Percentiles rank a stretch among this genome's conserved stretches.
Conservation (phyloP, 2,888 invertebrate genomes). For the Sminthurinus aureus region DNA sequence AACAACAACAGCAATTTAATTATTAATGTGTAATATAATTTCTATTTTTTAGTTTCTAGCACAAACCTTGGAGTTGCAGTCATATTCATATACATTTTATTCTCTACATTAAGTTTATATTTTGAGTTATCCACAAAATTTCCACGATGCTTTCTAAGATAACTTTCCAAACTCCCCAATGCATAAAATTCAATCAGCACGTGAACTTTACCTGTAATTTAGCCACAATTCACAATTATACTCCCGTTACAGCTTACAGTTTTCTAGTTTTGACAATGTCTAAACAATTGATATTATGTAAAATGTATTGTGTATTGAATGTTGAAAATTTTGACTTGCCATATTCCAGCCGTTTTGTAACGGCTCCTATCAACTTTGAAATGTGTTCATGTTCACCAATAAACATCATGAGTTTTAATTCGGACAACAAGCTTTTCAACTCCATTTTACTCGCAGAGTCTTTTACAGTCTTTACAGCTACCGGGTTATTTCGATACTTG, state of each 20-base stretch:
- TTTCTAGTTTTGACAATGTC: background rate
- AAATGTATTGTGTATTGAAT: background rate
- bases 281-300: background rate
- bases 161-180: conserved; percentile 19
- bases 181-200: conserved; percentile 11
- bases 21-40: no score
- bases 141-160: background rate
- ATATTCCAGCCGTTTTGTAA: background rate
- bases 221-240: no score
- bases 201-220: background rate
- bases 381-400: conserved; percentile 31
- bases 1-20: no score
- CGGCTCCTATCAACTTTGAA: conserved; percentile 16
- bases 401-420: conserved; percentile 29
- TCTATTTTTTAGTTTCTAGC: no score
- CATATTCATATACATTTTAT: no score
- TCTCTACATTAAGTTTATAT: background rate
- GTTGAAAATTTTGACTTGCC: no score
- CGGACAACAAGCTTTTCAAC: conserved; percentile 12
- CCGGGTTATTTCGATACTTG: background rate
- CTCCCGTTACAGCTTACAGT: background rate
- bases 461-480: conserved; percentile 22
- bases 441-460: background rate
- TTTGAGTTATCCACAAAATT: background rate
- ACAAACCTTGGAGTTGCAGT: no score